A percentile compares a stretch with the other conserved stretches of the same genome.
These are phyloP conservation scores for Stictonetta naevosa DNA, from an alignment of 2,113 vertebrate species.

Conservation along the genomic window DNA sequence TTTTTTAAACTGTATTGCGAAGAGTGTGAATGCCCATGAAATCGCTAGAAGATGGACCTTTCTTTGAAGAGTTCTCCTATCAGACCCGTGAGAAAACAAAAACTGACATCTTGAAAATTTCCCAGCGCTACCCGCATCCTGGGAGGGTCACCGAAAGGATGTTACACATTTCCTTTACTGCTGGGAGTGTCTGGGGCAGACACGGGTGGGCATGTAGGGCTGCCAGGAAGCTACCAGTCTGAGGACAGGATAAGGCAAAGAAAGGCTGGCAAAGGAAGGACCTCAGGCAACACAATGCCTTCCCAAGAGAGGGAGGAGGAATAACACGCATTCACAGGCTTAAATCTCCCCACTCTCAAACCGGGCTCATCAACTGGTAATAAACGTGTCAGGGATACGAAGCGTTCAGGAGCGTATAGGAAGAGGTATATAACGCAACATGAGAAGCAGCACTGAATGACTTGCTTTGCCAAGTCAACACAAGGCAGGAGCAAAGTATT, in stretches of 20 bases:
- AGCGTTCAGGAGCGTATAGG: background rate
- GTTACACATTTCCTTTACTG: constrained; percentile 1
- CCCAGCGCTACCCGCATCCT: constrained; percentile 23
- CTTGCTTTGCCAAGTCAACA: background rate
- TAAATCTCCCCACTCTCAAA: background rate
- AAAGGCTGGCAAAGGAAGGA: constrained; percentile 13
- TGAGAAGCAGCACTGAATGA: background rate
- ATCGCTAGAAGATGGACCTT: background rate
- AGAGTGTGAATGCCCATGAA: background rate
- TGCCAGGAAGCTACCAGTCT: background rate
- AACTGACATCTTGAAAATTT: constrained; percentile 21
- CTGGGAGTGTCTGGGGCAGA: background rate
- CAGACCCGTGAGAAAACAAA: background rate
- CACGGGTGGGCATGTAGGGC: background rate
- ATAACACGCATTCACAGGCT: fast-evolving
- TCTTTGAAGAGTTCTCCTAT: background rate
- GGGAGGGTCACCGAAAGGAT: constrained; percentile 27
- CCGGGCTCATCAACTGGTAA: background rate
- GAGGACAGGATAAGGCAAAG: constrained; percentile 44
- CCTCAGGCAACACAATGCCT: background rate
- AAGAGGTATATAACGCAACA: background rate
- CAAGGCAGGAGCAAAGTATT: background rate
- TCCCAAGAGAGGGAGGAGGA: background rate
- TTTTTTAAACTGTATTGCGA: background rate
- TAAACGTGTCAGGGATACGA: background rate